Evolutionary conservation across 2,797 vertebrate genomes (phyloP).

Genomic region (Betta splendens): DNA sequence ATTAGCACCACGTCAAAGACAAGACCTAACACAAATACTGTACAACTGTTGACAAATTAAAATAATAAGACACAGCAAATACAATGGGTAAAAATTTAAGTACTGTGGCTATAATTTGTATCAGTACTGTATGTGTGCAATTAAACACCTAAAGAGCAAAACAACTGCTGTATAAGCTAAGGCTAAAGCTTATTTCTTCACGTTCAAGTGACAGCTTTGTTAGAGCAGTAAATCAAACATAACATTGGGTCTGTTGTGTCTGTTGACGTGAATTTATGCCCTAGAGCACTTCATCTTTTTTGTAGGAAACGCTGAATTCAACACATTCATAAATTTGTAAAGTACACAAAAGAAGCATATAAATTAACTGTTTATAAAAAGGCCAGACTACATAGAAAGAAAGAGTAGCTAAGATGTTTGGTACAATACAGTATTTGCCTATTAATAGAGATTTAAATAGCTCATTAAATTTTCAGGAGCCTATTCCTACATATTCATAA

Average conservation of each 20-base stretch:
- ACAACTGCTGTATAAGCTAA: neutral
- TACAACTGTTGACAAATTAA: neutral
- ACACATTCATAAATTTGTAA: neutral
- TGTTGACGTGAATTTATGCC: neutral
- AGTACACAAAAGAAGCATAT: neutral
- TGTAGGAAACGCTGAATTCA: neutral
- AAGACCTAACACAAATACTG: neutral
- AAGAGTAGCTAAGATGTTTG: neutral
- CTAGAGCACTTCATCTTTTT: neutral
- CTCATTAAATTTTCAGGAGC: constrained; percentile 20
- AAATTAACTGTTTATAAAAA: constrained; percentile 5
- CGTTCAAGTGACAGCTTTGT: constrained; percentile 2
- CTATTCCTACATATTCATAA: constrained; percentile 55
- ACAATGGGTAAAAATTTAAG: neutral
- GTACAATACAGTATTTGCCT: constrained; percentile 1
- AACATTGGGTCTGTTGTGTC: neutral
- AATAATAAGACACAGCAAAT: neutral
- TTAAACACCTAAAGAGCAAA: neutral
- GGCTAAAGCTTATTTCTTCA: neutral
- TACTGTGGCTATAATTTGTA: neutral
- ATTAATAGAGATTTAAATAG: constrained; percentile 11
- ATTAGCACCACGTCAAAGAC: neutral
- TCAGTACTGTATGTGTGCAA: neutral
- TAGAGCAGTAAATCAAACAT: neutral
- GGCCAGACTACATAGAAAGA: neutral